Evolutionary conservation across 1,140 invertebrate genomes (phyloP).

Genomic region (Triops longicaudatus): DNA sequence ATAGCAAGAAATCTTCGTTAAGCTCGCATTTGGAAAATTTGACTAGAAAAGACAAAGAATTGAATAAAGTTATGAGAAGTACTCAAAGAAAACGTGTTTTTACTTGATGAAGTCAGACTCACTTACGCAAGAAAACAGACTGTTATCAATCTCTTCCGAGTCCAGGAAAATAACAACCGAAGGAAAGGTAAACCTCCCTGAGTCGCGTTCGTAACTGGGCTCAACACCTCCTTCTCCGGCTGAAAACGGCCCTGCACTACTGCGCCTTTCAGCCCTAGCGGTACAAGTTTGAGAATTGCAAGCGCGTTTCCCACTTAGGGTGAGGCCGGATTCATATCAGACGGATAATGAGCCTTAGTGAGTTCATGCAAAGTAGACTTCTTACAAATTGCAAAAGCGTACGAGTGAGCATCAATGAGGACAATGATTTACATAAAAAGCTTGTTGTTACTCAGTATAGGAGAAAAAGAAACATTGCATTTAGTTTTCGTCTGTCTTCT

Average conservation of each 20-base stretch:
- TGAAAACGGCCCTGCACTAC: neutral
- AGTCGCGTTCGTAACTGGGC: neutral
- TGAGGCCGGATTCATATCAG: too few species aligned
- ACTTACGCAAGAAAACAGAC: neutral
- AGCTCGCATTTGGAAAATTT: neutral
- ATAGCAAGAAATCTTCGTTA: neutral
- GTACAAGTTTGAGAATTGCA: neutral
- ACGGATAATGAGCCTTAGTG: too few species aligned
- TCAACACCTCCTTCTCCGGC: neutral
- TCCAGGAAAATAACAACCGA: neutral
- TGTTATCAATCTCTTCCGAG: neutral
- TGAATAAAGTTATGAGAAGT: neutral
- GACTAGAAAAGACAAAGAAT: neutral
- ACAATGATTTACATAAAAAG: too few species aligned
- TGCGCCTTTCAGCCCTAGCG: neutral
- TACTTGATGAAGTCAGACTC: neutral
- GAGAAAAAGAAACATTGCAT: too few species aligned
- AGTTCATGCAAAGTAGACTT: too few species aligned
- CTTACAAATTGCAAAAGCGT: too few species aligned
- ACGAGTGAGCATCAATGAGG: too few species aligned
- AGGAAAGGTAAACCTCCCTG: conserved; percentile 13
- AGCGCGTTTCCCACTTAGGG: too few species aligned
- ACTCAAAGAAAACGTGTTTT: neutral
- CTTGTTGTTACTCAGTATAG: too few species aligned
- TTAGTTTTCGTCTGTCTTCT: too few species aligned